These are phyloP conservation scores for Hydrophis major DNA, from an alignment of 2,797 vertebrate genomes.

Conservation along the genomic window DNA sequence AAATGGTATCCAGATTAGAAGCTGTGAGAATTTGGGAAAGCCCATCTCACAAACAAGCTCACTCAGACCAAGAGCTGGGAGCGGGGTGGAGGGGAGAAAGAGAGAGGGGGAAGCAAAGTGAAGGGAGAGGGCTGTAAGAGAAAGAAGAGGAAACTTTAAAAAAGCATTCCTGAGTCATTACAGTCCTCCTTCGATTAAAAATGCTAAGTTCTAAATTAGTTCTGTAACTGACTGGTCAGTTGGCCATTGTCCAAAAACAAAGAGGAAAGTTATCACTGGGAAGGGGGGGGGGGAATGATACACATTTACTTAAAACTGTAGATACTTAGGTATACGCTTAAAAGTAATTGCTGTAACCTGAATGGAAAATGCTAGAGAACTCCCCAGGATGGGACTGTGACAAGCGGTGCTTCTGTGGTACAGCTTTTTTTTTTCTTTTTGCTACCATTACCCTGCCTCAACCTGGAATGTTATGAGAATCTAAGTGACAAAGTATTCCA, in stretches of 20 bases:
- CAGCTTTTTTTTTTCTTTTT: neutral
- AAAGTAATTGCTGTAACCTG: neutral
- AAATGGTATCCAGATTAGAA: slow-evolving; percentile 78
- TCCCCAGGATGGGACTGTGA: neutral
- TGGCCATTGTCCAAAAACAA: neutral
- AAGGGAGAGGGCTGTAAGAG: slow-evolving; percentile 16
- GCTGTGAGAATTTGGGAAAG: slow-evolving; percentile 79
- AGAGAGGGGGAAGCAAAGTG: slow-evolving; percentile 15
- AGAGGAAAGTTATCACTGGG: neutral
- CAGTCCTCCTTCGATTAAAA: slow-evolving; percentile 39
- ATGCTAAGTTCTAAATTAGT: slow-evolving; percentile 48
- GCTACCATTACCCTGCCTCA: neutral
- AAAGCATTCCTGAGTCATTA: slow-evolving; percentile 53
- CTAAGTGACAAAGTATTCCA: neutral
- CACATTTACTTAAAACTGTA: neutral
- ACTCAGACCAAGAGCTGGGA: slow-evolving; percentile 13
- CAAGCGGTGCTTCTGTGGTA: neutral
- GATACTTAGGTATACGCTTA: neutral
- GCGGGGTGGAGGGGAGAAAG: slow-evolving; percentile 12
- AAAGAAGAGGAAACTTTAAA: neutral
- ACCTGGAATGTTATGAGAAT: neutral
- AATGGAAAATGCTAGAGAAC: neutral
- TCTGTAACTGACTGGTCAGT: slow-evolving; percentile 25
- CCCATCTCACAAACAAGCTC: slow-evolving; percentile 66
- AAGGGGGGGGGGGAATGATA: neutral